Conservation (phyloP, 2,113 vertebrate genomes). For the Lonchura striata region DNA sequence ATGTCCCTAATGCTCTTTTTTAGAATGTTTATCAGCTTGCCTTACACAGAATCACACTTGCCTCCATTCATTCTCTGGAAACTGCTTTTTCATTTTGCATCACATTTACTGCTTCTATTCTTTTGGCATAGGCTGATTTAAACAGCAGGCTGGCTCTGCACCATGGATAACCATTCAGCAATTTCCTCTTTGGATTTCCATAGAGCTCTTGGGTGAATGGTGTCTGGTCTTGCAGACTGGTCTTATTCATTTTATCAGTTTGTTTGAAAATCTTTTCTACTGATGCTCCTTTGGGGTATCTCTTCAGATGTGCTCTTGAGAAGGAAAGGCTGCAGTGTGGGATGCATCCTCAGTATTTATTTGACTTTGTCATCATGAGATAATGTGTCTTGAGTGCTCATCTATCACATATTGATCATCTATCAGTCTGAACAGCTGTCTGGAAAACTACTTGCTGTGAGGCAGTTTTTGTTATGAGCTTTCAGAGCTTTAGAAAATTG, state of each 20-base stretch:
- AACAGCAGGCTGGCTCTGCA: conserved; percentile 8
- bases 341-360: background rate
- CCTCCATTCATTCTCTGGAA: background rate
- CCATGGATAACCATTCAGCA: background rate
- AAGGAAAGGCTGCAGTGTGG: background rate
- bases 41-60: background rate
- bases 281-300: background rate
- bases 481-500: background rate
- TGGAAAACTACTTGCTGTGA: background rate
- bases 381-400: background rate
- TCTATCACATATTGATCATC: background rate
- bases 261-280: conserved; percentile 34
- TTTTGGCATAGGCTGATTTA: background rate
- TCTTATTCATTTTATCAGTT: background rate
- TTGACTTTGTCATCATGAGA: background rate
- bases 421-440: background rate
- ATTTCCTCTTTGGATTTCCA: conserved; percentile 17
- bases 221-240: conserved; percentile 1
- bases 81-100: background rate
- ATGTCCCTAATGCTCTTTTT: background rate
- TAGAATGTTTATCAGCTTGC: background rate
- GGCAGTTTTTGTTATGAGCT: background rate
- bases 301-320: background rate
- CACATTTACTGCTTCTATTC: background rate
- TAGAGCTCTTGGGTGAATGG: background rate